Conservation (phyloP, 2,797 vertebrate genomes). For the Schizopygopsis malacanthus region DNA sequence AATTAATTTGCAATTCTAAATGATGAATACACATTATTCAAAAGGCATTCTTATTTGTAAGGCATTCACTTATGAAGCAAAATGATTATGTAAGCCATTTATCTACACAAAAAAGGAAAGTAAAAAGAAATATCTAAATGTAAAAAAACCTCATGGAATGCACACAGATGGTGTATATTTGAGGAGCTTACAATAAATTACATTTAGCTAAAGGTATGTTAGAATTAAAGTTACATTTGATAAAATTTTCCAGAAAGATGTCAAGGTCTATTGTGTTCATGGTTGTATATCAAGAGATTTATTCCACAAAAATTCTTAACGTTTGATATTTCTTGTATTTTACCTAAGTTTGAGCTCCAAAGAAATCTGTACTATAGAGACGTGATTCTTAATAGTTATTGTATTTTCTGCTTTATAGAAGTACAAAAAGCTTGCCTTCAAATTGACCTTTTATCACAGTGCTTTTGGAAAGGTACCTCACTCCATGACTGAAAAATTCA, state of each 20-base stretch:
- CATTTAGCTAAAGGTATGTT: not conserved
- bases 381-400: not conserved
- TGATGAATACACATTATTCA: conserved; percentile 49
- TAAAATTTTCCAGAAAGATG: conserved; percentile 1
- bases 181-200: conserved; percentile 18
- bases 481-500: conserved; percentile 11
- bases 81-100: conserved; percentile 14
- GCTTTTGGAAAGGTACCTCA: conserved; percentile 5
- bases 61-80: conserved; percentile 51
- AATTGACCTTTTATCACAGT: conserved; percentile 34
- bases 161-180: not conserved
- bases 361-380: not conserved
- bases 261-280: conserved; percentile 2
- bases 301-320: conserved; percentile 7
- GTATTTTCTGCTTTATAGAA: conserved; percentile 17
- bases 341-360: not conserved
- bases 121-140: not conserved
- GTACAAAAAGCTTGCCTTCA: conserved; percentile 38
- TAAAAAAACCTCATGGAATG: conserved; percentile 5
- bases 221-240: not conserved
- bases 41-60: conserved; percentile 64
- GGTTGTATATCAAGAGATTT: conserved; percentile 9
- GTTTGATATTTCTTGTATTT: not conserved
- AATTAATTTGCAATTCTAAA: conserved; percentile 25
- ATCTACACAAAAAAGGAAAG: conserved; percentile 13